phyloP scores from a whole-genome alignment of 2,113 vertebrate genomes.

The Sinosuthora webbiana region DNA sequence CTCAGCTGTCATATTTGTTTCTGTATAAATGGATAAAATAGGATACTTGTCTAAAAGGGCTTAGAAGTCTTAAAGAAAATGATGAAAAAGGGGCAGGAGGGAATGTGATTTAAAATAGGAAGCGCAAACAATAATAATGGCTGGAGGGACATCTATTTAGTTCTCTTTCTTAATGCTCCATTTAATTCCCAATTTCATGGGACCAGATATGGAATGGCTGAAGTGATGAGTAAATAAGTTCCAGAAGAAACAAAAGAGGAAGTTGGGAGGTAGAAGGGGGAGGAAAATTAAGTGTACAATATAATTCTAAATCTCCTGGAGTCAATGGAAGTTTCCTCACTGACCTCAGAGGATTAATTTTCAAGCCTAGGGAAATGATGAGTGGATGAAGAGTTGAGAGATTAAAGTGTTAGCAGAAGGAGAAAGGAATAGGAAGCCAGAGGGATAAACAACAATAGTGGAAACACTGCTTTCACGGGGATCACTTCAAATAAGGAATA shows the following conservation, averaged over 20 bases:
- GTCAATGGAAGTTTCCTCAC: conserved; percentile 36
- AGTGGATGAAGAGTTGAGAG: conserved; percentile 56
- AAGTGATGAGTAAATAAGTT: conserved; percentile 30
- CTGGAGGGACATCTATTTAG: not conserved
- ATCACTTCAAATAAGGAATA: conserved; percentile 5
- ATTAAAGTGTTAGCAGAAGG: conserved; percentile 43
- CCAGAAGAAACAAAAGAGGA: conserved; percentile 26
- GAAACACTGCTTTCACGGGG: not conserved
- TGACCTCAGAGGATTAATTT: conserved; percentile 44
- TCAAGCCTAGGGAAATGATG: conserved; percentile 62
- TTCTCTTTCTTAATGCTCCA: not conserved
- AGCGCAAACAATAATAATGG: not conserved
- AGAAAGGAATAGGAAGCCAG: conserved; percentile 32
- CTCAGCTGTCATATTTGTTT: not conserved
- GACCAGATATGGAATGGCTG: not conserved
- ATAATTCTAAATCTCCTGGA: conserved; percentile 50
- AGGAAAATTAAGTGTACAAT: not conserved
- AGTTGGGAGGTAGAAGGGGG: not conserved
- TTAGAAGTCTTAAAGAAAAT: not conserved
- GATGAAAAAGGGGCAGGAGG: not conserved
- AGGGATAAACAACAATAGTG: not conserved
- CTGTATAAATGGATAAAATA: not conserved
- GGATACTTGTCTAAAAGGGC: not conserved
- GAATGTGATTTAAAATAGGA: not conserved
- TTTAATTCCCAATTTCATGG: conserved; percentile 42